These are phyloP conservation scores for Drosophila peninsularis DNA, from an alignment of 2,888 invertebrate species.

Conservation along the genomic window DNA sequence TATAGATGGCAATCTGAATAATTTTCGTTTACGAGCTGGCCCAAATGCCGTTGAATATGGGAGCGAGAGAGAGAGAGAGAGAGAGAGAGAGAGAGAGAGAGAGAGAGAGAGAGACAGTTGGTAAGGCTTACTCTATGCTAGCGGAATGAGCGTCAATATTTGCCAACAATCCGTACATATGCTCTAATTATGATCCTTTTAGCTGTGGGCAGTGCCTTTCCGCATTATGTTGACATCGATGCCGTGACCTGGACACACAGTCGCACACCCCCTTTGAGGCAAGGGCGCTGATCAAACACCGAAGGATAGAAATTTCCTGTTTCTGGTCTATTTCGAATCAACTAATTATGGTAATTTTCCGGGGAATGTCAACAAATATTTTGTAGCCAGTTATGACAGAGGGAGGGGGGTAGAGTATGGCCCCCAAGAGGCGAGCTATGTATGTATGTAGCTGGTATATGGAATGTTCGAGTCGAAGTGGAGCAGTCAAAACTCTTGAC, in stretches of 20 bases:
- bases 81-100: too few relatives aligned
- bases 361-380: conserved; percentile 82
- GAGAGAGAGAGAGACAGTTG: background rate
- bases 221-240: conserved; percentile 67
- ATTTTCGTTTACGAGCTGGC: conserved; percentile 57
- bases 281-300: conserved; percentile 58
- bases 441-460: background rate
- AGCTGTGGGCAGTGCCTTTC: conserved; percentile 62
- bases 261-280: background rate
- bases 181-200: conserved; percentile 81
- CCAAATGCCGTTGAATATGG: conserved; percentile 31
- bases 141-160: conserved; percentile 65
- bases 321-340: conserved; percentile 70
- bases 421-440: conserved; percentile 9
- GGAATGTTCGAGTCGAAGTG: conserved; percentile 14
- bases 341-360: conserved; percentile 83
- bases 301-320: conserved; percentile 53
- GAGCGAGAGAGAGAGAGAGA: background rate
- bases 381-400: conserved; percentile 62
- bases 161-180: conserved; percentile 80
- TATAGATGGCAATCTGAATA: conserved; percentile 79
- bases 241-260: conserved; percentile 46
- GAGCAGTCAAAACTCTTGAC: conserved; percentile 73
- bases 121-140: background rate
- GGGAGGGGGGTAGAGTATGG: background rate